phyloP scores from a whole-genome alignment of 2,888 invertebrate species.

The Drosophila trichaetosa region DNA sequence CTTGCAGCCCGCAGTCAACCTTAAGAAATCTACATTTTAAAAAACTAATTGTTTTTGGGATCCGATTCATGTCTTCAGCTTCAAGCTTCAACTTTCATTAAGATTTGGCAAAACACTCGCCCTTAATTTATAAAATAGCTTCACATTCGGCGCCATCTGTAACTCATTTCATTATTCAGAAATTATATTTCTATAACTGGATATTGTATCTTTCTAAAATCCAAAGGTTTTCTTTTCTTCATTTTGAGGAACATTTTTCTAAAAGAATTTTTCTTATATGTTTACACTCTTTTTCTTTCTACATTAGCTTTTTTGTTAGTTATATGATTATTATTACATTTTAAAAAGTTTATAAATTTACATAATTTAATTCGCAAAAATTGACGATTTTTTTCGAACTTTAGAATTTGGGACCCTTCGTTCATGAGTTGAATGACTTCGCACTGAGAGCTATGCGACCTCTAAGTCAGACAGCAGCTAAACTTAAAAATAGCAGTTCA shows the following conservation, averaged over 20 bases:
- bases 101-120: background rate
- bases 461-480: background rate
- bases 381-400: too few species aligned
- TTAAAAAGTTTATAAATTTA: too few species aligned
- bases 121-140: too few species aligned
- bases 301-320: background rate
- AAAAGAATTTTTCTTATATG: background rate
- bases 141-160: too few species aligned
- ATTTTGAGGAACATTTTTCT: background rate
- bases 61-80: too few species aligned
- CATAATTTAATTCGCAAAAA: too few species aligned
- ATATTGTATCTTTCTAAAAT: background rate
- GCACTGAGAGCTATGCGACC: background rate
- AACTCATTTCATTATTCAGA: background rate
- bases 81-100: background rate
- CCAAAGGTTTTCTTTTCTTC: background rate
- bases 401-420: background rate
- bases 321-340: background rate
- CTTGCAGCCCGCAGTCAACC: background rate
- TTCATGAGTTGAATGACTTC: background rate
- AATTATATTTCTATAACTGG: background rate
- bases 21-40: fast-evolving
- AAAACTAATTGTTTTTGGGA: background rate
- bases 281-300: background rate
- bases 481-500: conserved; percentile 5